A percentile compares a stretch with the other conserved stretches of the same genome.
Conservation (phyloP, 2,888 invertebrate genomes). For the Lepidochrysops patricia region DNA sequence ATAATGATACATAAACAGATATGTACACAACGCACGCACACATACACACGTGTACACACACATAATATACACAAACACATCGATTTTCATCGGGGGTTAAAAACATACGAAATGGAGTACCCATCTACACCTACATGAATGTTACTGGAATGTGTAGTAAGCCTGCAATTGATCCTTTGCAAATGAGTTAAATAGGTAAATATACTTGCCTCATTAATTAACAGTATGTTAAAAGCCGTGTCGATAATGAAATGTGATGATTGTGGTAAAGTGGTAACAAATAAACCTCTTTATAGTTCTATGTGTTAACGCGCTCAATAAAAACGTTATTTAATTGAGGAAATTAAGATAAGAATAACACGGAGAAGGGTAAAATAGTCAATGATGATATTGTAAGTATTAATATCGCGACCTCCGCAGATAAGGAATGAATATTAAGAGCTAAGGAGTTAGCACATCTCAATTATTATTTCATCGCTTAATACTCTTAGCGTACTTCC, state of each 20-base stretch:
- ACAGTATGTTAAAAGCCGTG: background rate
- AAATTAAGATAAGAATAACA: slow-evolving; percentile 40
- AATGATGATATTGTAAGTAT: slow-evolving; percentile 19
- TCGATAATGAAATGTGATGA: background rate
- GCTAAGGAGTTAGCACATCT: slow-evolving; percentile 19
- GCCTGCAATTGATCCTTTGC: background rate
- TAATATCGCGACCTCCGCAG: slow-evolving; percentile 17
- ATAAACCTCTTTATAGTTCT: slow-evolving; percentile 24
- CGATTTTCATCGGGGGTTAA: no score
- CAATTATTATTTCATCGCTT: slow-evolving; percentile 24
- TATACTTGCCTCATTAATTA: slow-evolving; percentile 1
- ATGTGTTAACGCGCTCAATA: slow-evolving; percentile 31
- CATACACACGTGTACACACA: no score
- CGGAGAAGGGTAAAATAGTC: slow-evolving; percentile 16
- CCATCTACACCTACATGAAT: no score
- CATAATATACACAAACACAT: no score
- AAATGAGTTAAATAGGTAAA: background rate
- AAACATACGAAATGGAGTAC: no score
- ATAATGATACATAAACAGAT: no score
- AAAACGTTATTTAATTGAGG: slow-evolving; percentile 46
- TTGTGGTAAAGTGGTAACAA: slow-evolving; percentile 8
- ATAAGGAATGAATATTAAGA: slow-evolving; percentile 16
- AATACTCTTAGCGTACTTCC: slow-evolving; percentile 19
- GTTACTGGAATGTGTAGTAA: background rate
- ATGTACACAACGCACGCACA: no score